These are phyloP conservation scores for Kryptopterus vitreolus DNA, from an alignment of 2,797 vertebrate species.

Conservation along the genomic window DNA sequence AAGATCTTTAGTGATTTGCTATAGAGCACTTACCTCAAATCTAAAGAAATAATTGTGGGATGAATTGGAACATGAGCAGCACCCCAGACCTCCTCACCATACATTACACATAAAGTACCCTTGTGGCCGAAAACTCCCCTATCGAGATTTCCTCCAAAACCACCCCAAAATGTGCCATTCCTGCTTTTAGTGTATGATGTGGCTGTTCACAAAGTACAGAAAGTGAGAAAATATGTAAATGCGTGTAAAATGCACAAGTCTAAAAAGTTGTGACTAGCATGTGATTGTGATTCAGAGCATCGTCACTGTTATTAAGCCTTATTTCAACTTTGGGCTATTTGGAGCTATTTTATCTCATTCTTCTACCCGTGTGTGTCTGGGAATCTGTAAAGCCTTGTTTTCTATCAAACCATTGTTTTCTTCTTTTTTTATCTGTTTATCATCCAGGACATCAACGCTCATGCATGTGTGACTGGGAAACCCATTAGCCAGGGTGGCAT, in stretches of 20 bases:
- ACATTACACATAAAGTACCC: no score
- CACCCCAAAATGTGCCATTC: not conserved
- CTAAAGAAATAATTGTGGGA: no score
- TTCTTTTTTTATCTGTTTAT: not conserved
- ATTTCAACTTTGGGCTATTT: not conserved
- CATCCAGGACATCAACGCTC: conserved; percentile 90
- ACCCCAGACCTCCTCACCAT: no score
- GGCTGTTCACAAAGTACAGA: not conserved
- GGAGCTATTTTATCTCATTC: not conserved
- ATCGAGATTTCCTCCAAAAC: no score
- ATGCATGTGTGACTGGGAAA: conserved; percentile 94
- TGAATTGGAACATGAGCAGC: no score
- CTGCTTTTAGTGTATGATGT: not conserved
- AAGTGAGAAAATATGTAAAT: not conserved
- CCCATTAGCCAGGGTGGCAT: conserved; percentile 97
- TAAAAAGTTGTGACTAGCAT: not conserved
- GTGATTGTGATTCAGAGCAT: not conserved
- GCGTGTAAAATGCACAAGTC: not conserved
- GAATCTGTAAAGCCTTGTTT: not conserved
- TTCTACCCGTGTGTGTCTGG: not conserved
- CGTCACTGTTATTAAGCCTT: not conserved
- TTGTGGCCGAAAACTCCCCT: no score
- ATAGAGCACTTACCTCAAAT: no score
- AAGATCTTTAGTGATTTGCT: no score
- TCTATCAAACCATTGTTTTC: not conserved